Evolutionary conservation across 2,888 invertebrate genomes (phyloP), one percentile per base, ranked within the genome.

Genomic region (Caenorhabditis sp.): DNA sequence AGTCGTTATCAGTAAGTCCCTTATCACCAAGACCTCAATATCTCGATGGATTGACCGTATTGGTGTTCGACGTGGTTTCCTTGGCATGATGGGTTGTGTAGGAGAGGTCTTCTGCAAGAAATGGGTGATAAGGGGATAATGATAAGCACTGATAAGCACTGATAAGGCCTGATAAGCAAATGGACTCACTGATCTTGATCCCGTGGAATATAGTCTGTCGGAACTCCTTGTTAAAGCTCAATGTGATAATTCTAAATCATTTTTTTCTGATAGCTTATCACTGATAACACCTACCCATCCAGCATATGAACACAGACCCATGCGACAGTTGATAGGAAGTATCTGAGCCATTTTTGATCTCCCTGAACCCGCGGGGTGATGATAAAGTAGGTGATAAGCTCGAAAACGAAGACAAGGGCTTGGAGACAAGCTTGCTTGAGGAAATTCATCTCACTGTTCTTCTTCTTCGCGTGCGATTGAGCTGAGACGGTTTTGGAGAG

Each of bases 401-500:
- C 85, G 40, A 67, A 71, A 28, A 85, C 83, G 18, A 85, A 85
- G 1, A 82, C 82, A 4, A 80, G 64, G 0, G 68, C 85, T 64
- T 85, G 85, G 15, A 85, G 80, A 28, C 83, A 83, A 1, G 82
- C 80, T 58, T 85, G 85, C 35, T 85, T 83, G 44, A 85, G 44
- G 35, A 85, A 85, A 55, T 85, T 83, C 53, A 85, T 80, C 44
- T 80, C 79, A 24, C 69, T 70, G 50, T 28, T 65, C 51, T 58
- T 40, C n/a, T 56, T 60, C 32, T 70, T 76, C 4, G 32, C 58
- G 5, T 67, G 78, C n/a, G 70, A 51, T 55, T 55, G 68, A 4
- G 74, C 50, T 1, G 74, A 65, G 3, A 37, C 24, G n/a, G 65
- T 74, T 40, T 51, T 58, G 24, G 58, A 65, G 37, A 74, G 40